Conservation (phyloP, 2,888 invertebrate species). For the Sussaba pulchella region DNA sequence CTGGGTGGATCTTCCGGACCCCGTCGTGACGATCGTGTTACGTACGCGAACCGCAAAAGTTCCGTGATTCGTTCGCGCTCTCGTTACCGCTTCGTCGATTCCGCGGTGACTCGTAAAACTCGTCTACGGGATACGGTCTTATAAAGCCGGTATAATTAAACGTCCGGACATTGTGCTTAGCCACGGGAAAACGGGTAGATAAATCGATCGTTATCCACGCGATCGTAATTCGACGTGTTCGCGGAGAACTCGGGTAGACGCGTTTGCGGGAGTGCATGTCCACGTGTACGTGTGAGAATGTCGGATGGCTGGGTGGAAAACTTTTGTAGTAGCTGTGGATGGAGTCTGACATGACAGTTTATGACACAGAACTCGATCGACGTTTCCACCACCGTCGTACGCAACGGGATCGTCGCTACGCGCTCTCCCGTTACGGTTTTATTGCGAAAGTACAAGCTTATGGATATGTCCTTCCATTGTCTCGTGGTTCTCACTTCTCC, state of each 20-base stretch:
- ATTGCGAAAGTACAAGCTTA: constrained; percentile 4
- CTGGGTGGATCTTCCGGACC: not conserved
- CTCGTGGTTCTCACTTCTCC: not conserved
- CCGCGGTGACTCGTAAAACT: constrained; percentile 61
- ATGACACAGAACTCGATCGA: constrained; percentile 19
- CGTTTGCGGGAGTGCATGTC: not conserved
- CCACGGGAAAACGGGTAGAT: constrained; percentile 52
- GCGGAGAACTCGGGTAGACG: not conserved
- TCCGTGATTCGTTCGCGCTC: constrained; percentile 6
- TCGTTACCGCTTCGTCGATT: not conserved
- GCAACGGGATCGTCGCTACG: not conserved
- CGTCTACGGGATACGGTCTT: constrained; percentile 30
- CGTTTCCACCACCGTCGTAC: not conserved
- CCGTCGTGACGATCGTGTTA: not conserved
- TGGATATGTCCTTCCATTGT: constrained; percentile 2
- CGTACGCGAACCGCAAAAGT: not conserved
- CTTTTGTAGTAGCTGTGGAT: constrained; percentile 10
- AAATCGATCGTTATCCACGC: constrained; percentile 60
- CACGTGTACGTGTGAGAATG: not conserved
- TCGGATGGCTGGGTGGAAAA: not conserved
- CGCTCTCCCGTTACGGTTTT: not conserved
- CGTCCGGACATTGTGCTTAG: constrained; percentile 63
- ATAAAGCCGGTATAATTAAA: constrained; percentile 65
- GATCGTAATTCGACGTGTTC: constrained; percentile 37
- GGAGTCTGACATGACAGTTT: constrained; percentile 9